These are phyloP conservation scores for Glyphotaelius pellucidus DNA, from an alignment of 2,888 invertebrate genomes.

Conservation along the genomic window DNA sequence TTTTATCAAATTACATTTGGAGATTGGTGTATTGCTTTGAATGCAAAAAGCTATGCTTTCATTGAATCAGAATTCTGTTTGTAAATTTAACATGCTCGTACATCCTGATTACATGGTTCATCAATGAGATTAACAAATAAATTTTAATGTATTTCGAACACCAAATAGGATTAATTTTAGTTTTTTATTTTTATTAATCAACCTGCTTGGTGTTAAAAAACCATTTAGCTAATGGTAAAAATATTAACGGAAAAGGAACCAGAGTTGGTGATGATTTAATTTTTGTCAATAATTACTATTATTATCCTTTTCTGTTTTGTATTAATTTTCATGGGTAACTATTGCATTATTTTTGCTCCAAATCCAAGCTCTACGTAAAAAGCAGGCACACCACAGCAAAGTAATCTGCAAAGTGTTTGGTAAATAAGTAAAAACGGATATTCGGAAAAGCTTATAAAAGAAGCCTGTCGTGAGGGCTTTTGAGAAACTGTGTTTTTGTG, in stretches of 20 bases:
- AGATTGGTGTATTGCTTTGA: neutral
- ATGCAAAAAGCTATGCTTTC: neutral
- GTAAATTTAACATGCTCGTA: neutral
- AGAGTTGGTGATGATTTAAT: neutral
- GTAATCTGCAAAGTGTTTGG: constrained; percentile 47
- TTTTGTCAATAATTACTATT: neutral
- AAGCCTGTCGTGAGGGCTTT: constrained; percentile 41
- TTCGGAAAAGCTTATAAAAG: constrained; percentile 46
- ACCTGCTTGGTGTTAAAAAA: no score
- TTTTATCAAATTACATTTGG: neutral
- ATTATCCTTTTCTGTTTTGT: neutral
- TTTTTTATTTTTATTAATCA: neutral
- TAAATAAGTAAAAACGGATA: neutral
- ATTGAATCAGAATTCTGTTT: neutral
- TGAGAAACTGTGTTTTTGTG: constrained; percentile 33
- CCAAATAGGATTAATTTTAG: neutral
- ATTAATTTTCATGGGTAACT: neutral
- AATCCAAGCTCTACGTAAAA: neutral
- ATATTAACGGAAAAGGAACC: neutral
- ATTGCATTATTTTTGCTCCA: neutral
- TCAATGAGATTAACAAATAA: neutral
- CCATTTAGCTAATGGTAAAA: no score
- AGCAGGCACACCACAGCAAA: neutral
- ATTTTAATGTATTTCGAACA: neutral
- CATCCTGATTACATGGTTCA: neutral